Evolutionary conservation across 1,140 invertebrate species (phyloP).

Genomic region (Monomorium pharaonis): DNA sequence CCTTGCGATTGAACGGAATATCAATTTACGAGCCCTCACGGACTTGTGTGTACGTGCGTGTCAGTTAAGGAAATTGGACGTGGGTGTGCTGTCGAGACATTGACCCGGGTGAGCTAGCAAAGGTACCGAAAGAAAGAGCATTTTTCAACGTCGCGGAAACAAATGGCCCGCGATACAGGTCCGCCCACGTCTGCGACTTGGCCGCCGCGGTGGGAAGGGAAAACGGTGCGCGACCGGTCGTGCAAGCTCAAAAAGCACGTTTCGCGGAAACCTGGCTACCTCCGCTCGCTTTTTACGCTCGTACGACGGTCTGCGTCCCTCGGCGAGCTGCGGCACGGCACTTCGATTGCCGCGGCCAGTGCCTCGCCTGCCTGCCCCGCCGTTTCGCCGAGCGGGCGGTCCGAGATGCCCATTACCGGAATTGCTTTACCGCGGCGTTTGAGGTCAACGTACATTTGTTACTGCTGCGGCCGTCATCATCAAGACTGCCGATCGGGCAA

Average conservation of each 20-base stretch:
- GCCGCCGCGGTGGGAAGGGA: neutral
- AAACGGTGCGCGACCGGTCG: slow-evolving; percentile 30
- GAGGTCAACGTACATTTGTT: slow-evolving; percentile 54
- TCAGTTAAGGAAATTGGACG: slow-evolving; percentile 29
- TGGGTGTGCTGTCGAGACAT: slow-evolving; percentile 60
- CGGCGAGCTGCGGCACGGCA: neutral
- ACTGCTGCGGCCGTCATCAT: slow-evolving; percentile 33
- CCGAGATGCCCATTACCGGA: slow-evolving; percentile 45
- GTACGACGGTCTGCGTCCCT: neutral
- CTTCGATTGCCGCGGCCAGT: slow-evolving; percentile 19
- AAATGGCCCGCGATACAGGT: slow-evolving; percentile 70
- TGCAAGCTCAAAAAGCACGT: slow-evolving; percentile 51
- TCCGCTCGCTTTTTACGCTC: slow-evolving; percentile 28
- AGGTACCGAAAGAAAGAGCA: slow-evolving; percentile 66
- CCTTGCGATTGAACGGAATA: neutral
- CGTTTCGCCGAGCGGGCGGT: neutral
- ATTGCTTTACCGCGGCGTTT: slow-evolving; percentile 50
- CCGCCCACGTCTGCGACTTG: slow-evolving; percentile 28
- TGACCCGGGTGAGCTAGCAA: slow-evolving; percentile 48
- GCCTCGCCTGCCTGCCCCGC: too few relatives aligned
- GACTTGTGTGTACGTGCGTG: neutral
- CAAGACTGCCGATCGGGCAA: neutral
- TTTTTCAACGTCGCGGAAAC: slow-evolving; percentile 74
- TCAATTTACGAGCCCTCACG: neutral
- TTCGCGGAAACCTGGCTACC: slow-evolving; percentile 21